Conservation (phyloP, 2,888 invertebrate genomes). For the Cephus pygmeus region DNA sequence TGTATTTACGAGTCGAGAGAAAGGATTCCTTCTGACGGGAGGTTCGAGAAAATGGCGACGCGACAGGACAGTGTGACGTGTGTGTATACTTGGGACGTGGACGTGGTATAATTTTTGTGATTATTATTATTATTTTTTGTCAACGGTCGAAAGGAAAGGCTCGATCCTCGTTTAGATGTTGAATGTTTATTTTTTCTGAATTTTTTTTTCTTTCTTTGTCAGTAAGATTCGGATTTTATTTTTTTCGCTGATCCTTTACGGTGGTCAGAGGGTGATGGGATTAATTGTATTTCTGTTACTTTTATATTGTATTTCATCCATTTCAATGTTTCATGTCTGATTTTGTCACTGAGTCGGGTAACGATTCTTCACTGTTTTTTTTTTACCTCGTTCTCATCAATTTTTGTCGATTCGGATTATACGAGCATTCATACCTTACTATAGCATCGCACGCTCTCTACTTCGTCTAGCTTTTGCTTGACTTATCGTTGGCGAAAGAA, state of each 20-base stretch:
- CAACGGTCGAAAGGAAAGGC: background rate
- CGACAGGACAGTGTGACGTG: background rate
- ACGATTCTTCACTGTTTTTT: background rate
- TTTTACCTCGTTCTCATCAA: background rate
- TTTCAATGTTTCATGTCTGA: background rate
- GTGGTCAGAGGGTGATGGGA: background rate
- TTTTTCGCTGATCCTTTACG: background rate
- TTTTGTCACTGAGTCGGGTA: background rate
- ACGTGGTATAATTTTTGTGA: background rate
- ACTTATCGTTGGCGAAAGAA: constrained; percentile 33
- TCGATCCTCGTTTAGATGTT: background rate
- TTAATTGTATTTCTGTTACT: background rate
- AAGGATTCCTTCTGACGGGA: background rate
- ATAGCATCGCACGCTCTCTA: background rate
- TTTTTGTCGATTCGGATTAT: background rate
- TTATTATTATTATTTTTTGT: background rate
- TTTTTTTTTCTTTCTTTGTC: background rate
- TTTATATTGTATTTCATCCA: background rate
- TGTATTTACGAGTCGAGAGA: background rate
- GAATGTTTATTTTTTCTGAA: background rate
- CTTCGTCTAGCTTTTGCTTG: background rate
- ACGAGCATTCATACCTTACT: background rate
- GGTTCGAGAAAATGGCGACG: background rate
- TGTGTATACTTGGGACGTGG: background rate
- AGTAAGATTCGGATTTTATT: background rate